Evolutionary conservation across 2,888 invertebrate species (phyloP).

Genomic region (Laspeyria flexula): DNA sequence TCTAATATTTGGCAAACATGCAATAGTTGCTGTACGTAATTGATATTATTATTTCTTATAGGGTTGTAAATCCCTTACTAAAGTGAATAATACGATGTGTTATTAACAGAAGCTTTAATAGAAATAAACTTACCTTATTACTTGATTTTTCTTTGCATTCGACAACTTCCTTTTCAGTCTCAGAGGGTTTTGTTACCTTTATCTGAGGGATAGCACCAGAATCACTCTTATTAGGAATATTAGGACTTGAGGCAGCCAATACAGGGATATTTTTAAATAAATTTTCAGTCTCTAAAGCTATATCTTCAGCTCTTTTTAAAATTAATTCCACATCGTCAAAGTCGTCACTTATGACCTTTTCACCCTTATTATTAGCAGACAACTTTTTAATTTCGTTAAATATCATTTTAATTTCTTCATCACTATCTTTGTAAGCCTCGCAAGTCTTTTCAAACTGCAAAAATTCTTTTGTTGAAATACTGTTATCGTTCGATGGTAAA

Average conservation of each 20-base stretch:
- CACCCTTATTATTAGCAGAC: constrained; percentile 61
- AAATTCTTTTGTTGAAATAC: constrained; percentile 76
- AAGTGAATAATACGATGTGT: not conserved
- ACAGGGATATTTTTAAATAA: constrained; percentile 70
- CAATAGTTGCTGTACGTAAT: constrained; percentile 9
- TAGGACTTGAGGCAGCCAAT: constrained; percentile 33
- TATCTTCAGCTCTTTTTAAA: constrained; percentile 76
- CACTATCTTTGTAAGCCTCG: constrained; percentile 75
- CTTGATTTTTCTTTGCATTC: constrained; percentile 44
- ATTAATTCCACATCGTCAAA: constrained; percentile 77
- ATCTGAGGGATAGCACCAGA: constrained; percentile 66
- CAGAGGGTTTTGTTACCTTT: constrained; percentile 69
- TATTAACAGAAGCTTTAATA: not conserved
- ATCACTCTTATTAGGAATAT: constrained; percentile 39
- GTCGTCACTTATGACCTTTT: constrained; percentile 63
- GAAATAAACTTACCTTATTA: constrained; percentile 57
- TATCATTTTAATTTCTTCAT: constrained; percentile 88
- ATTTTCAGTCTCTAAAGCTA: constrained; percentile 72
- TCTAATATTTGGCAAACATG: constrained; percentile 29
- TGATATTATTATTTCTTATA: not conserved
- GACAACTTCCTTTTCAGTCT: constrained; percentile 41
- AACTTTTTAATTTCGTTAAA: constrained; percentile 89
- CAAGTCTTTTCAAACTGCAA: constrained; percentile 74
- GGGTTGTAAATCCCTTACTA: not conserved
- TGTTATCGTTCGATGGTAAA: constrained; percentile 69